Evolutionary conservation across 2,797 vertebrate species (phyloP), one percentile per base, ranked within the genome.

Genomic region (Sebastes diaconus): DNA sequence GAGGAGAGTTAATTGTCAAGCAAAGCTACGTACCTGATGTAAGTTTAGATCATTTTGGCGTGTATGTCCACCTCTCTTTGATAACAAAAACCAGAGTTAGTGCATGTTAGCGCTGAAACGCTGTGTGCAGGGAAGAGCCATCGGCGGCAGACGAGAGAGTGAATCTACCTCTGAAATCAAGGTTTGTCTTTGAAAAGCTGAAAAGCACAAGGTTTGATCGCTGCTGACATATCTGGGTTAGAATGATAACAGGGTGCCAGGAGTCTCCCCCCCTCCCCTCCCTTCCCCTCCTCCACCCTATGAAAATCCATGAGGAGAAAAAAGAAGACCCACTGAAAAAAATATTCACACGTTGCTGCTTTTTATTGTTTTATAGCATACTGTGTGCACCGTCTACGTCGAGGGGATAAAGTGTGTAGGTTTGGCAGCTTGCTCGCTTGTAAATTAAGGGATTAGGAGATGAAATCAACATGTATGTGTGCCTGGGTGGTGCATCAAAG

Each of bases 201-300:
- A 91, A 84, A 88, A 88, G 90, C 90, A 82, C 69, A 42, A 74
- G 80, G 87, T 90, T 89, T 91, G 92, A 94, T 91, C 55, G 80
- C 70, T 32, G 63, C 87, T 93, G 94, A 93, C 94, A 92, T 91
- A 94, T 93, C 92, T 94, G 92, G 94, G 93, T 93, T 94, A 91
- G 86, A 70, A 85, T 88, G 88, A 92, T 88, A 92, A 90, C 87
- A 13, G 87, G 86, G 85, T 90, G 80, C 88, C 85, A 75, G 66
- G 82, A 63, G 36, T 59, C 78, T 66, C 30, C 75, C 46, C 57
- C 25, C 14, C 25, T 69, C 50, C 18, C 22, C 0, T 8, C 24
- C 7, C 14, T 13, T 18, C 13, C 74, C 72, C 30, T 73, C 46
- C 75, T 27, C 68, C 71, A 55, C 66, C 5, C 58, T 57, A 77